Percentiles rank a stretch among this genome's conserved stretches.
These are phyloP conservation scores for Lacerta bilineata DNA, from an alignment of 2,797 vertebrate species.

Conservation along the genomic window DNA sequence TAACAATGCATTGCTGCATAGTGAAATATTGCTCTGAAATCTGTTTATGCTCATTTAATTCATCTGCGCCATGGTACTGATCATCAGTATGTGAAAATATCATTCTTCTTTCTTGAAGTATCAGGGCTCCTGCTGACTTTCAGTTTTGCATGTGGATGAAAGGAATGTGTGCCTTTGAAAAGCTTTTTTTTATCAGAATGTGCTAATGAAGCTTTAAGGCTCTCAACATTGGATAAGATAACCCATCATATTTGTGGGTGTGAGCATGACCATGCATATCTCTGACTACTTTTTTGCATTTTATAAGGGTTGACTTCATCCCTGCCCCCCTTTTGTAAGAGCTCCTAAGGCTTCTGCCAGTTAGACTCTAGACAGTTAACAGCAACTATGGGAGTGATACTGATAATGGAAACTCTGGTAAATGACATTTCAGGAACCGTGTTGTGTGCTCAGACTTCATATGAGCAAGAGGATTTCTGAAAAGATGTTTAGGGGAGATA, in stretches of 20 bases:
- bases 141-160: slow-evolving; percentile 59
- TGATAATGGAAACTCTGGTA: not conserved
- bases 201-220: slow-evolving; percentile 41
- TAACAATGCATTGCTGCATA: not conserved
- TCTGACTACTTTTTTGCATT: not conserved
- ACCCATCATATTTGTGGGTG: not conserved
- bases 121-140: slow-evolving; percentile 61
- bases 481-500: not conserved
- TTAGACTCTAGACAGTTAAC: not conserved
- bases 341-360: not conserved
- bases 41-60: slow-evolving; percentile 43
- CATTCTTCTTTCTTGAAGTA: slow-evolving; percentile 63
- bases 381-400: not conserved
- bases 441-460: not conserved
- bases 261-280: not conserved
- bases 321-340: not conserved
- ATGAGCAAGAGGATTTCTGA: not conserved
- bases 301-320: slow-evolving; percentile 13
- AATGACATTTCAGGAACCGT: not conserved
- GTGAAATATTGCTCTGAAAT: slow-evolving; percentile 56
- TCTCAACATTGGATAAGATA: not conserved
- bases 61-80: slow-evolving; percentile 51
- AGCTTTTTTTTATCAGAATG: slow-evolving; percentile 45
- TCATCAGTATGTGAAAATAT: slow-evolving; percentile 58
- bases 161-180: slow-evolving; percentile 52